A percentile compares a stretch with the other conserved stretches of the same genome.
These are phyloP conservation scores for Mobula hypostoma DNA, from an alignment of 2,113 vertebrate genomes.

Conservation along the genomic window DNA sequence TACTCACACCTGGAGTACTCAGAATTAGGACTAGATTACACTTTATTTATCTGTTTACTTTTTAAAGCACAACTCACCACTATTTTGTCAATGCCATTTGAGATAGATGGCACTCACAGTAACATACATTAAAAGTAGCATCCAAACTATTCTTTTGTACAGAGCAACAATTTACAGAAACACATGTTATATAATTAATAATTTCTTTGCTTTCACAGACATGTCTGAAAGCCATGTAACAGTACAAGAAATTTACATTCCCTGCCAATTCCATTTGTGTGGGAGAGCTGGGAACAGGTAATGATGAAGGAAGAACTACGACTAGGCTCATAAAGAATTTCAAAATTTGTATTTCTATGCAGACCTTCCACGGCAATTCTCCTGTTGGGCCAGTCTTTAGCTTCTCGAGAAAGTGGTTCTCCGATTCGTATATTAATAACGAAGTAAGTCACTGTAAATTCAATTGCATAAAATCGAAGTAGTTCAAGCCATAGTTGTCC, in stretches of 20 bases:
- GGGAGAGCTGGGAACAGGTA: too few species aligned
- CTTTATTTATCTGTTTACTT: too few species aligned
- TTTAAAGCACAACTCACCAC: too few species aligned
- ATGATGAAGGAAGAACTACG: not conserved
- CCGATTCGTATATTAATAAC: slow-evolving; percentile 79
- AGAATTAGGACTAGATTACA: too few species aligned
- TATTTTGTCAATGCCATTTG: not conserved
- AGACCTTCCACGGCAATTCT: slow-evolving; percentile 86
- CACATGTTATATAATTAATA: too few species aligned
- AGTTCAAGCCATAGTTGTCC: slow-evolving; percentile 86
- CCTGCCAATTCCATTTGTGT: not conserved
- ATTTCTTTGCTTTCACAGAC: not conserved
- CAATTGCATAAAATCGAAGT: slow-evolving; percentile 86
- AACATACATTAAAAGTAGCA: not conserved
- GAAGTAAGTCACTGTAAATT: slow-evolving; percentile 74
- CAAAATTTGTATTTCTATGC: not conserved
- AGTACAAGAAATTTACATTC: not conserved
- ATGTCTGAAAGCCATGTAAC: not conserved
- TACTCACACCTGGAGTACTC: too few species aligned
- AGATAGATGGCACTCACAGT: not conserved
- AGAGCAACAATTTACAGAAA: not conserved
- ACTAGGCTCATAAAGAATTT: not conserved
- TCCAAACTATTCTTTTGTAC: slow-evolving; percentile 2
- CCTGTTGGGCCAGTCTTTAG: slow-evolving; percentile 91
- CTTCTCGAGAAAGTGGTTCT: slow-evolving; percentile 68